Evolutionary conservation across 2,888 invertebrate species (phyloP).

Genomic region (Sabatieria punctata): DNA sequence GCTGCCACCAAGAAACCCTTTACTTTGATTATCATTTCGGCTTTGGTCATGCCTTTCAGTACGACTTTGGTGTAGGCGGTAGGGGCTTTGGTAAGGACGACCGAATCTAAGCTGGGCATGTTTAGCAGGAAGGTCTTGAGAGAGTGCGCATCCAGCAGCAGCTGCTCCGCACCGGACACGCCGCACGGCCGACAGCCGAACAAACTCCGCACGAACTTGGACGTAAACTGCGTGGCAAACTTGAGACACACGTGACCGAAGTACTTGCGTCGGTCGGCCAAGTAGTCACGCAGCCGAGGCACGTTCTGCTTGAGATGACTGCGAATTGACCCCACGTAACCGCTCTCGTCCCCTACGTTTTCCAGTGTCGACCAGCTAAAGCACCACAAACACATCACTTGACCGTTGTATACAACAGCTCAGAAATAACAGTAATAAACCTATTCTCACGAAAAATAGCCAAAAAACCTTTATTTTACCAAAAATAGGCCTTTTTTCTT

Average conservation of each 20-base stretch:
- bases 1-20: too few relatives aligned
- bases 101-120: conserved; percentile 76
- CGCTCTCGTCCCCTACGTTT: conserved; percentile 87
- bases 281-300: conserved; percentile 54
- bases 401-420: neutral
- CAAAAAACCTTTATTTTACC: too few relatives aligned
- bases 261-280: conserved; percentile 80
- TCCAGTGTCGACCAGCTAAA: conserved; percentile 66
- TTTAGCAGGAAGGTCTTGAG: conserved; percentile 79
- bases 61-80: conserved; percentile 48
- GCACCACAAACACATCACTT: neutral
- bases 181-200: conserved; percentile 25
- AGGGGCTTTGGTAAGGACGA: conserved; percentile 25
- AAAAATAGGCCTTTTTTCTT: too few relatives aligned
- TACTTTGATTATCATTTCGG: conserved; percentile 90
- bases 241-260: conserved; percentile 94
- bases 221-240: conserved; percentile 79
- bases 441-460: too few relatives aligned
- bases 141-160: conserved; percentile 51
- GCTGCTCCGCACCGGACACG: conserved; percentile 74
- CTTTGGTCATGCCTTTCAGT: conserved; percentile 78
- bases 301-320: neutral
- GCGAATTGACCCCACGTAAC: conserved; percentile 75
- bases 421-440: neutral
- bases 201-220: conserved; percentile 66